phyloP scores from a whole-genome alignment of 2,888 invertebrate species.

The Drosophila tripunctata region DNA sequence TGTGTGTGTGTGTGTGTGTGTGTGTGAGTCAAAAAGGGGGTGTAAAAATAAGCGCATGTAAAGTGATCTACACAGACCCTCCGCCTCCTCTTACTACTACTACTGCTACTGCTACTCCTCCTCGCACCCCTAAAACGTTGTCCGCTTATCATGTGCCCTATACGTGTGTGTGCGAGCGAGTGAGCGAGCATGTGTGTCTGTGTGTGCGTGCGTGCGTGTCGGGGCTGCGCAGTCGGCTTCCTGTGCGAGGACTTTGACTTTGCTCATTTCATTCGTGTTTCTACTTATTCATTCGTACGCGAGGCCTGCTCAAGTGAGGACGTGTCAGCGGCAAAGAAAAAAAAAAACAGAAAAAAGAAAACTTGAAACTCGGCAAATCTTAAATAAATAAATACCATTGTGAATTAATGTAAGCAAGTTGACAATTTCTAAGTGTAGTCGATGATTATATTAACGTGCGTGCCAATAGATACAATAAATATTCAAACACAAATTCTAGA shows the following conservation, averaged over 20 bases:
- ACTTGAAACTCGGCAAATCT: slow-evolving; percentile 18
- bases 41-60: slow-evolving; percentile 73
- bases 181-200: slow-evolving; percentile 16
- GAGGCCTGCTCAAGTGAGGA: slow-evolving; percentile 66
- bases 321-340: slow-evolving; percentile 53
- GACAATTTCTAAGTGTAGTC: slow-evolving; percentile 5
- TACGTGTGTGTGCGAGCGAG: slow-evolving; percentile 14
- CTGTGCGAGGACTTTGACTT: slow-evolving; percentile 77
- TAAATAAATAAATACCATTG: slow-evolving; percentile 33
- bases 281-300: slow-evolving; percentile 55
- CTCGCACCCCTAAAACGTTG: slow-evolving; percentile 64
- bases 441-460: too few species aligned
- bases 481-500: slow-evolving; percentile 8
- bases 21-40: slow-evolving; percentile 56
- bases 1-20: slow-evolving; percentile 20
- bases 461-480: slow-evolving; percentile 13
- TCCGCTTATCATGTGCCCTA: slow-evolving; percentile 62
- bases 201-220: slow-evolving; percentile 57
- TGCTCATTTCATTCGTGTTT: slow-evolving; percentile 48
- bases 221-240: slow-evolving; percentile 74
- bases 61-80: slow-evolving; percentile 64
- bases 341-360: too few species aligned
- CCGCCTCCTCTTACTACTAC: too few species aligned
- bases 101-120: too few species aligned
- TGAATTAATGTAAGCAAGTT: slow-evolving; percentile 47